Conservation (phyloP, 2,113 vertebrate species). For the Rhynchopsitta pachyrhyncha region DNA sequence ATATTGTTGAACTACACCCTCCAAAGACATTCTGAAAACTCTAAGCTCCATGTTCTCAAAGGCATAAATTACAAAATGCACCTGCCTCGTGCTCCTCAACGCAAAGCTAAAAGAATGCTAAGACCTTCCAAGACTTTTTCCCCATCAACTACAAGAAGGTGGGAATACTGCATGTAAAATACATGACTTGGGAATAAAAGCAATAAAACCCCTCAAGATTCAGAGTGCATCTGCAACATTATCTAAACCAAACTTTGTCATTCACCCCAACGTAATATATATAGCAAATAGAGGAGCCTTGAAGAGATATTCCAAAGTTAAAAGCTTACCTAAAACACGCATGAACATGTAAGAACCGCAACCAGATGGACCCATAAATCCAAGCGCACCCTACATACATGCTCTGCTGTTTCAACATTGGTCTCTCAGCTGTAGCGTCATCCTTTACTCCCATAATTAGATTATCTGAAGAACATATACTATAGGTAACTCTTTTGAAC, state of each 20-base stretch:
- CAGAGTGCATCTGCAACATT: background rate
- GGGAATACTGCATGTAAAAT: background rate
- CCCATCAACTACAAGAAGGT: background rate
- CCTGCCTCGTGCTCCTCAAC: background rate
- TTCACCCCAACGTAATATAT: background rate
- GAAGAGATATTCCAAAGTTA: background rate
- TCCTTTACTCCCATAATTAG: background rate
- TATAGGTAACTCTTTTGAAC: background rate
- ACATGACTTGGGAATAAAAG: background rate
- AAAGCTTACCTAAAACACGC: background rate
- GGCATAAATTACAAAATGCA: background rate
- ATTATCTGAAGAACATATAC: background rate
- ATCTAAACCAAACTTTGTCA: background rate
- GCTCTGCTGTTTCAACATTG: background rate
- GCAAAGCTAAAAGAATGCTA: background rate
- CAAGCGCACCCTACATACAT: accelerated
- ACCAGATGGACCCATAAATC: background rate
- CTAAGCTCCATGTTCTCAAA: background rate
- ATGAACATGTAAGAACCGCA: background rate
- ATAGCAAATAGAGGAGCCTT: background rate
- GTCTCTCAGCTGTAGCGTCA: background rate
- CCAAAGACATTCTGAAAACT: background rate
- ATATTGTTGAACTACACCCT: background rate
- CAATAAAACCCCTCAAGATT: background rate
- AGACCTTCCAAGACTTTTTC: background rate